Conservation (phyloP, 2,797 vertebrate genomes). For the Lutjanus campechanus region DNA sequence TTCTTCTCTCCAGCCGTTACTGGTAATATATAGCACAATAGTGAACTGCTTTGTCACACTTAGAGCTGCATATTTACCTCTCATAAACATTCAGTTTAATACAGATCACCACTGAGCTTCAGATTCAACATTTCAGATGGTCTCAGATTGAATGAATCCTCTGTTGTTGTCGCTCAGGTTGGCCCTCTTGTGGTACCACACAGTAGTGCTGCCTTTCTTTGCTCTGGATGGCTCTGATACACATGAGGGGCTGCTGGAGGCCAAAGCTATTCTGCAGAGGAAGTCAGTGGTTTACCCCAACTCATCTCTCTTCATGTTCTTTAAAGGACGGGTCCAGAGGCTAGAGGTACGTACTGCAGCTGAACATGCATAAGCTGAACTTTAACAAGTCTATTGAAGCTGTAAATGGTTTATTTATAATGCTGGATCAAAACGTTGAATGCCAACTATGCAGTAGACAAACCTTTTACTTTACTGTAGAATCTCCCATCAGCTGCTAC, state of each 20-base stretch:
- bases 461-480: background rate
- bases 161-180: slow-evolving; percentile 83
- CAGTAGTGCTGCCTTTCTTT: slow-evolving; percentile 98
- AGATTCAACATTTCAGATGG: background rate
- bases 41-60: background rate
- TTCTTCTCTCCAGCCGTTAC: too few relatives aligned
- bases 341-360: slow-evolving; percentile 89
- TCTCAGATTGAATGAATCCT: background rate
- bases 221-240: slow-evolving; percentile 96
- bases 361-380: background rate
- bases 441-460: background rate
- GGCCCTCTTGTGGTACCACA: slow-evolving; percentile 98
- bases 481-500: background rate
- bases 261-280: slow-evolving; percentile 96
- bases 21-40: background rate
- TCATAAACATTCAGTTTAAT: background rate
- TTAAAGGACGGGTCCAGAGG: slow-evolving; percentile 97
- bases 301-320: slow-evolving; percentile 99
- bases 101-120: background rate
- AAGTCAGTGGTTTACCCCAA: slow-evolving; percentile 98
- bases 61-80: background rate
- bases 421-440: background rate
- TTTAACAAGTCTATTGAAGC: background rate
- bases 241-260: slow-evolving; percentile 92
- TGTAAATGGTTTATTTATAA: background rate